Percentiles rank a stretch among this genome's conserved stretches.
Evolutionary conservation across 2,113 vertebrate genomes (phyloP).

Genomic region (Lophochroa leadbeateri): DNA sequence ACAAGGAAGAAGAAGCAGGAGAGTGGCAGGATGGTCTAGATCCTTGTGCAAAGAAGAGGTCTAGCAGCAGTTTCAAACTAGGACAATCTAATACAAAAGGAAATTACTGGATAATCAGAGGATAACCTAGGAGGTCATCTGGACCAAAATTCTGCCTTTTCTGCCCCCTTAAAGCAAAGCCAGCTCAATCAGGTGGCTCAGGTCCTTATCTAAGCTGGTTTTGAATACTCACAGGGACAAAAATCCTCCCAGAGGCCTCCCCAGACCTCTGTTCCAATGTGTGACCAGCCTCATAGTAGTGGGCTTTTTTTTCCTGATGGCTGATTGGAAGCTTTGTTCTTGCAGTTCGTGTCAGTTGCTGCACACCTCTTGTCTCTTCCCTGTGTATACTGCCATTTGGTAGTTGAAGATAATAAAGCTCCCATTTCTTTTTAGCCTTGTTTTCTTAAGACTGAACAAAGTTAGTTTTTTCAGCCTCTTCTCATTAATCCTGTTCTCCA

Average conservation of each 20-base stretch:
- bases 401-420: not conserved
- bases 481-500: not conserved
- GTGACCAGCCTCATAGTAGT: not conserved
- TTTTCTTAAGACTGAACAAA: not conserved
- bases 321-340: not conserved
- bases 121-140: not conserved
- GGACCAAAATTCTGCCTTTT: accelerated
- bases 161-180: no score
- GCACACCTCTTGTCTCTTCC: not conserved
- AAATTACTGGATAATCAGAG: accelerated
- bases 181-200: not conserved
- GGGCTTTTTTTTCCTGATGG: not conserved
- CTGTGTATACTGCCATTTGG: not conserved
- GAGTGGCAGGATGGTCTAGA: no score
- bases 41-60: no score
- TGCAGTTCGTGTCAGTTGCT: not conserved
- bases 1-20: no score
- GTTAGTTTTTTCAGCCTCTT: not conserved
- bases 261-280: not conserved
- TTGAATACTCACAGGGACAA: not conserved
- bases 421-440: not conserved
- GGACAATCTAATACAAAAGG: not conserved
- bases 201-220: not conserved
- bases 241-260: not conserved
- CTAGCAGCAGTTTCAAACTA: no score